A percentile compares a stretch with the other conserved stretches of the same genome.
Evolutionary conservation across 2,797 vertebrate genomes (phyloP).

Genomic region (Sebastes hubbsi): DNA sequence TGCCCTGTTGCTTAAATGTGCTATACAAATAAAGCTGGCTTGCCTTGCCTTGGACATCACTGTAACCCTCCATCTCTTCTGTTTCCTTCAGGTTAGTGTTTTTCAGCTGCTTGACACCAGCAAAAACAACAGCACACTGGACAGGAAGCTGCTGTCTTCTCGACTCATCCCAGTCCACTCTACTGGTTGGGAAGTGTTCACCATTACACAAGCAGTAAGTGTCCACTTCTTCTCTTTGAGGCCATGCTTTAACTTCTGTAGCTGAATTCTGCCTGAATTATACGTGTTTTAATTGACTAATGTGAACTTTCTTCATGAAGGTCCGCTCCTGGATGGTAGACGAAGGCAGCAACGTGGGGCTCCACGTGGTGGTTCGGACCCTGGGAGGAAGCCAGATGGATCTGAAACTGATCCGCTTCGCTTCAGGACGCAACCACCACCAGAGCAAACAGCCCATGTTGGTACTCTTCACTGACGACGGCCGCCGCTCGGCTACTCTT

Average conservation of each 20-base stretch:
- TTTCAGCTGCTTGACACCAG: constrained; percentile 85
- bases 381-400: constrained; percentile 72
- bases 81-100: constrained; percentile 84
- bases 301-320: constrained; percentile 63
- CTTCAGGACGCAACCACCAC: constrained; percentile 85
- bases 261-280: background rate
- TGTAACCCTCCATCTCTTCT: background rate
- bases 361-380: constrained; percentile 84
- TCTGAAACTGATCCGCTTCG: constrained; percentile 82
- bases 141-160: constrained; percentile 86
- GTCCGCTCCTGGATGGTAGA: constrained; percentile 87
- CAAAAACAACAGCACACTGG: constrained; percentile 70
- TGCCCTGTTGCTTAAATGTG: too few relatives aligned
- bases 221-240: background rate
- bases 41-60: background rate
- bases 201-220: constrained; percentile 90
- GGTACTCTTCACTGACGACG: constrained; percentile 91
- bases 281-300: background rate
- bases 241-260: too few relatives aligned
- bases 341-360: constrained; percentile 85
- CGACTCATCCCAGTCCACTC: constrained; percentile 85
- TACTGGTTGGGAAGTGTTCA: constrained; percentile 91
- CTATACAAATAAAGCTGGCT: too few relatives aligned
- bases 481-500: constrained; percentile 76
- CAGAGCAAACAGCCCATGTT: constrained; percentile 93